Evolutionary conservation across 2,797 vertebrate species (phyloP), one percentile per base, ranked within the genome.

Genomic region (Sandelia bainsii): DNA sequence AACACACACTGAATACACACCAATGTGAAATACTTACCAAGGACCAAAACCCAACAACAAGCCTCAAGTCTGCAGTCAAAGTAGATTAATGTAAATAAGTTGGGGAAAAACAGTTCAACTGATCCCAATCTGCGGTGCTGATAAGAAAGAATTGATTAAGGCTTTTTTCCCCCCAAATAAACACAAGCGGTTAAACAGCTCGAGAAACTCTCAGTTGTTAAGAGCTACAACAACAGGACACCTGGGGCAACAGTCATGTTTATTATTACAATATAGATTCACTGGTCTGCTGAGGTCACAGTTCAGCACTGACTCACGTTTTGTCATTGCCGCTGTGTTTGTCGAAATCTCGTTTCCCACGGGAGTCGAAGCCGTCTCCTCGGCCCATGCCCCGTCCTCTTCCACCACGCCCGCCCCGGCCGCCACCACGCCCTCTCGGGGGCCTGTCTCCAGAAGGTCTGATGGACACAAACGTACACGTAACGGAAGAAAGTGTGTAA

Each of bases 261-360:
- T 57, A 75, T 53, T 61, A 39, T 39, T 39, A 10, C 29, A 8
- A 32, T 65, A 8, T 37, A 44, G 4, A 17, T 17, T 29, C 13
- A 1, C 22, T 11, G 58, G n/a, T 42, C 66, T 14, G 52, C 16
- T 32, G 1, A 20, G 20, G 39, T 10, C 60, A 25, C 4, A n/a
- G 34, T 19, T 17, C 23, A 64, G 19, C 9, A n/a, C 32, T 89
- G 87, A 96, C 98, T 98, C 94, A 99, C 98, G 96, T 93, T 97
- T 97, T 96, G 93, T 99, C 97, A 45, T 87, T 97, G 93, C 96
- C 95, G 42, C 97, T 98, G 83, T 99, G 97, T 85, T 97, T 95
- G 91, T 99, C 98, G 40, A 98, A 99, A 88, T 99, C 98, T 67
- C 97, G 96, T 62, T 99, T 99, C 65, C 98, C 98, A 25, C 97